These are phyloP conservation scores for Leptinotarsa haldemani DNA, from an alignment of 2,888 invertebrate genomes.

Conservation along the genomic window DNA sequence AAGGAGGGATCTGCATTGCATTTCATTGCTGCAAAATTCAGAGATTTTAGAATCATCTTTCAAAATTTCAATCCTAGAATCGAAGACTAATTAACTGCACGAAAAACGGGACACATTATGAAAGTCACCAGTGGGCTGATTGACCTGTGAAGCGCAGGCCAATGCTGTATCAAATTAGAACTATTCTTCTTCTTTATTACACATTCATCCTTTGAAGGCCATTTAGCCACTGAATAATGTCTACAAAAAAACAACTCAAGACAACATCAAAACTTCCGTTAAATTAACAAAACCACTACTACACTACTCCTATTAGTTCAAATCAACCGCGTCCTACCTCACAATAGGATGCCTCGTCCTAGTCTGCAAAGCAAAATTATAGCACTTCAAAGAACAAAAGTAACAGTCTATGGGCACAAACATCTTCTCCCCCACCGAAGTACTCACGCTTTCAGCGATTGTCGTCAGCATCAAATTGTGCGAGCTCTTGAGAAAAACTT, in stretches of 20 bases:
- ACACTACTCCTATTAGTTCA: constrained; percentile 50
- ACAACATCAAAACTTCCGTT: background rate
- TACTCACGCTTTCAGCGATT: constrained; percentile 64
- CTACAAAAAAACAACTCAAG: background rate
- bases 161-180: too few relatives aligned
- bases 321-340: constrained; percentile 68
- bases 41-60: too few relatives aligned
- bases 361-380: constrained; percentile 53
- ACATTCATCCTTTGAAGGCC: too few relatives aligned
- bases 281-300: background rate
- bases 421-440: constrained; percentile 60
- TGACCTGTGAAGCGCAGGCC: too few relatives aligned
- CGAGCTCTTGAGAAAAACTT: constrained; percentile 56
- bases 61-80: too few relatives aligned
- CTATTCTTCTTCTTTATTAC: too few relatives aligned
- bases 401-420: constrained; percentile 71
- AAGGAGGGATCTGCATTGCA: too few relatives aligned
- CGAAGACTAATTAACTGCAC: too few relatives aligned
- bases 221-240: too few relatives aligned
- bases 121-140: too few relatives aligned
- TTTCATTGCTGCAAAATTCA: too few relatives aligned
- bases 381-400: constrained; percentile 72
- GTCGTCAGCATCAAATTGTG: constrained; percentile 64
- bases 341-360: constrained; percentile 62
- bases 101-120: too few relatives aligned